Base-by-base conservation (phyloP, 1,140 invertebrate species). In the Cylas formicarius region DNA sequence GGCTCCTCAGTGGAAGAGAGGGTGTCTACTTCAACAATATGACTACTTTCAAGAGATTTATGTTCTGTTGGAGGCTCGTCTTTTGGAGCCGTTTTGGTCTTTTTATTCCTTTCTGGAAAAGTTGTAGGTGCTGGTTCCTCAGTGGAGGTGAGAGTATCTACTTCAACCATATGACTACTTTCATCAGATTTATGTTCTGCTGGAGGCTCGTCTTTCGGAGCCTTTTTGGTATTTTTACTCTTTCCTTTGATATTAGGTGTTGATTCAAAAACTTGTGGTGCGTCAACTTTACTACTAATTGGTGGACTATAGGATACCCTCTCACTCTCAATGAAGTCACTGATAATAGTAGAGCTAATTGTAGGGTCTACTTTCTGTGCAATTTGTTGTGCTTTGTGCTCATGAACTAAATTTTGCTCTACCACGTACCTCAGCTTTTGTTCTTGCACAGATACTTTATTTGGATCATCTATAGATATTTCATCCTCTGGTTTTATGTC, bases 401-500 rank as follows among this genome's bases (percentile, higher is more conserved):
- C 47, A 41, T 22, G 59, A 57, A 55, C 56, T 55, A 36, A 47
- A 19, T 41, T 23, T 44, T 48, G 37, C 43, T 60, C 53, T 56
- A 55, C 39, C 33, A 62, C 62, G 50, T 65, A 65, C 62, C 62
- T 65, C 52, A 57, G 27, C 10, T 53, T 44, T 16, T 36, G 38
- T 22, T 40, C 24, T 19, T n/a, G n/a, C n/a, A n/a, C n/a, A n/a
- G n/a, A n/a, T n/a, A n/a, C n/a, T n/a, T n/a, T n/a, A n/a, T n/a
- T n/a, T n/a, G n/a, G 41, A 27, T 44, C 24, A 29, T 41, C 34
- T 28, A 38, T 19, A 16, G 27, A 6, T 8, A 16, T 24, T 38
- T 24, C 9, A 40, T 11, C 11, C 3, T 29, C 26, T n/a, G 19
- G 17, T 17, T 18, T 29, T 6, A 11, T 10, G 10, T 23, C 3